phyloP scores from a whole-genome alignment of 2,888 invertebrate genomes.

The Venustoraphidia nigricollis region DNA sequence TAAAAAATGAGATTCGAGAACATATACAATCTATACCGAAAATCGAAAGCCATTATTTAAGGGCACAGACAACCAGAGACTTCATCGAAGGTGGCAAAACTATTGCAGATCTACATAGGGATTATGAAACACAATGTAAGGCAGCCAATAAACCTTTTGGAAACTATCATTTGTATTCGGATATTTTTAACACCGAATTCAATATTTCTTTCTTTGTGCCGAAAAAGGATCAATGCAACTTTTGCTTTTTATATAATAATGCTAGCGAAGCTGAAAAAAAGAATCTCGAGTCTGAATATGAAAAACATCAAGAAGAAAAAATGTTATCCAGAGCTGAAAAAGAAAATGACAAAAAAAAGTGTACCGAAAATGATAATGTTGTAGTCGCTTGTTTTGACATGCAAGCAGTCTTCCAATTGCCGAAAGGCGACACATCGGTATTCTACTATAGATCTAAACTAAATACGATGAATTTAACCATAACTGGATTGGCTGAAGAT shows the following conservation, averaged over 20 bases:
- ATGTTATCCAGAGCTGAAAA: constrained; percentile 11
- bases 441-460: constrained; percentile 16
- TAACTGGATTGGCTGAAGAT: constrained; percentile 9
- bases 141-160: neutral
- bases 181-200: neutral
- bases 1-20: constrained; percentile 4
- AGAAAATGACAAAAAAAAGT: constrained; percentile 9
- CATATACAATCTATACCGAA: constrained; percentile 11
- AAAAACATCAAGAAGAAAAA: constrained; percentile 12
- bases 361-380: constrained; percentile 2
- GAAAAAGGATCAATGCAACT: neutral
- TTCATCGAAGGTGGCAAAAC: constrained; percentile 9
- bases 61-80: constrained; percentile 8
- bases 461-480: constrained; percentile 13
- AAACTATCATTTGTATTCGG: neutral
- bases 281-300: constrained; percentile 7
- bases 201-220: neutral
- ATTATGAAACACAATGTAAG: neutral
- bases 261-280: neutral
- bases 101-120: neutral
- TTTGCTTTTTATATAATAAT: neutral
- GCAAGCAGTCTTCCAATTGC: constrained; percentile 14
- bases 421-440: constrained; percentile 13
- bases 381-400: constrained; percentile 14
- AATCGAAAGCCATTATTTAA: constrained; percentile 9